phyloP scores from a whole-genome alignment of 1,140 invertebrate species.

The Drosophila azteca region DNA sequence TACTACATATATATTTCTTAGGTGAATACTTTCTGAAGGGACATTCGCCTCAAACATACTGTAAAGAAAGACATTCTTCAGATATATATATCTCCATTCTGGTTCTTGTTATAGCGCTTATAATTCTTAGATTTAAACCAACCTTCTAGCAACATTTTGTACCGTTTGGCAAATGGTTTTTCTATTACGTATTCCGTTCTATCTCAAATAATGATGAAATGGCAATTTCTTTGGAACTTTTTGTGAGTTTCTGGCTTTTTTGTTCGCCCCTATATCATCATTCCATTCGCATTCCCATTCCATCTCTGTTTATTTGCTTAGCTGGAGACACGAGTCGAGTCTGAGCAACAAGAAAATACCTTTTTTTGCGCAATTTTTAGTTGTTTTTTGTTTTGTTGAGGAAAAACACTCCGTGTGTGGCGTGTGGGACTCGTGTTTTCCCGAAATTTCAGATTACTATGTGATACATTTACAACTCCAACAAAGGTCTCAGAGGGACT shows the following conservation, averaged over 20 bases:
- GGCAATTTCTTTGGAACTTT: slow-evolving; percentile 67
- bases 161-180: slow-evolving; percentile 35
- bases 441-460: slow-evolving; percentile 46
- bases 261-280: slow-evolving; percentile 15
- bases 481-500: neutral
- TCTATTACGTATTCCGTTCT: slow-evolving; percentile 16
- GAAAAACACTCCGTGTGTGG: slow-evolving; percentile 36
- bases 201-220: slow-evolving; percentile 60
- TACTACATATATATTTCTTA: too few relatives aligned
- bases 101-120: neutral
- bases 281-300: slow-evolving; percentile 12
- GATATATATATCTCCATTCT: too few relatives aligned
- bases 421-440: slow-evolving; percentile 23
- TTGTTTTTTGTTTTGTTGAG: slow-evolving; percentile 23
- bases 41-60: too few relatives aligned
- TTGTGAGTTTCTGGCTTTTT: slow-evolving; percentile 17
- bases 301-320: slow-evolving; percentile 64
- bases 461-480: slow-evolving; percentile 51
- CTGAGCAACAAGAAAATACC: slow-evolving; percentile 7
- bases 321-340: slow-evolving; percentile 55
- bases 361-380: slow-evolving; percentile 69
- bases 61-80: too few relatives aligned
- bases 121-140: slow-evolving; percentile 17
- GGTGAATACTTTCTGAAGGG: too few relatives aligned
- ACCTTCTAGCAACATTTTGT: slow-evolving; percentile 4